Evolutionary conservation across 2,797 vertebrate species (phyloP).

Genomic region (Gouania willdenowi): DNA sequence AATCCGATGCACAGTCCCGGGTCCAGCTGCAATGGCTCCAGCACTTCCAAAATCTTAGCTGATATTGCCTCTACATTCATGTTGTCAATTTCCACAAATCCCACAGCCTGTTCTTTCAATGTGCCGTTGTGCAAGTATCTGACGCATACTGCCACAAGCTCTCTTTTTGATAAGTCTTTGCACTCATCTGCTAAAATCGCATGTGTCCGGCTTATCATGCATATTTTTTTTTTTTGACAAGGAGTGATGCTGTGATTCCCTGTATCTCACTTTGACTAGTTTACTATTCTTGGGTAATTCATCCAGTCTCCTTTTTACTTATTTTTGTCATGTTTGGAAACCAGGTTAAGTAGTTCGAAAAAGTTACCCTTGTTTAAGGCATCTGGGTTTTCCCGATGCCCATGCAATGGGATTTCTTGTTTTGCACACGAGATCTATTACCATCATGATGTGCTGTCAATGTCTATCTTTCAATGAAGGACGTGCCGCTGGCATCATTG

Average conservation of each 20-base stretch:
- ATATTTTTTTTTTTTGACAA: neutral
- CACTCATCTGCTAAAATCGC: neutral
- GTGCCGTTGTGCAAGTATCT: too few relatives aligned
- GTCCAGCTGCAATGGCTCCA: too few relatives aligned
- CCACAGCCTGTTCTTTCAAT: too few relatives aligned
- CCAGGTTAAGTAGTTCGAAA: neutral
- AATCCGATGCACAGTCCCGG: too few relatives aligned
- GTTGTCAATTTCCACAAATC: too few relatives aligned
- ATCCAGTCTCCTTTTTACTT: neutral
- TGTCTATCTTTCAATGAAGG: neutral
- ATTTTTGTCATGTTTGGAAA: neutral
- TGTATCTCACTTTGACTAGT: neutral
- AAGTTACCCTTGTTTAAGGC: neutral
- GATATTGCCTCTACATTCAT: too few relatives aligned
- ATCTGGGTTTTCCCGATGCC: neutral
- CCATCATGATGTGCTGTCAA: neutral
- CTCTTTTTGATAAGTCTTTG: too few relatives aligned
- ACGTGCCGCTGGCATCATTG: neutral
- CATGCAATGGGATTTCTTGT: neutral
- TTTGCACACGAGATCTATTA: neutral
- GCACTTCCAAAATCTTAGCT: too few relatives aligned
- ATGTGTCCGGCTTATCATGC: neutral
- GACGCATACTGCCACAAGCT: too few relatives aligned
- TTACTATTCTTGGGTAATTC: neutral
- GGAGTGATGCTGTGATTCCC: neutral